These are phyloP conservation scores for Auanema freiburgensis DNA, from an alignment of 2,888 invertebrate species.

Conservation along the genomic window DNA sequence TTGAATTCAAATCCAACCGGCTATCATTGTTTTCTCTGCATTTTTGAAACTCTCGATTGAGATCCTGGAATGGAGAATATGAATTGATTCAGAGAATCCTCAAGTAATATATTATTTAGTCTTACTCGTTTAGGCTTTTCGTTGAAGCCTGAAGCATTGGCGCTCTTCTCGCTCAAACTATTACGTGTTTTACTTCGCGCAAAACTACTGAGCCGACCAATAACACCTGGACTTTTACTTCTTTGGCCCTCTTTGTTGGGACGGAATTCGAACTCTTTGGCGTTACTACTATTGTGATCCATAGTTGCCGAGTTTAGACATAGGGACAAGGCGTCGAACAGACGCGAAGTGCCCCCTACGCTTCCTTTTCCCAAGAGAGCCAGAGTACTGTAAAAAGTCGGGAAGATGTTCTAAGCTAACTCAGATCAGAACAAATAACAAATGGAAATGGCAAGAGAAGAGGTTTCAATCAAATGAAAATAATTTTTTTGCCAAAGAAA, in stretches of 20 bases:
- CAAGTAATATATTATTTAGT: constrained; percentile 13
- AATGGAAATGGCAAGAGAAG: background rate
- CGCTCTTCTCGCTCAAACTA: constrained; percentile 51
- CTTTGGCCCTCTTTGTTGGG: constrained; percentile 46
- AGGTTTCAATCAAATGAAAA: background rate
- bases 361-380: constrained; percentile 20
- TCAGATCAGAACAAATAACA: background rate
- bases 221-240: constrained; percentile 62
- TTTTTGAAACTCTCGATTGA: constrained; percentile 58
- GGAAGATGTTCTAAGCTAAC: background rate
- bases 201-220: constrained; percentile 57
- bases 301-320: constrained; percentile 50
- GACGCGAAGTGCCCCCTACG: constrained; percentile 36
- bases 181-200: constrained; percentile 56
- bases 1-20: constrained; percentile 62
- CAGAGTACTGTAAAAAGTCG: background rate
- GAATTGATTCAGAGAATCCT: constrained; percentile 10
- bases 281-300: too few relatives aligned
- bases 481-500: too few relatives aligned
- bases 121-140: constrained; percentile 32
- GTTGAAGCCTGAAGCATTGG: constrained; percentile 19
- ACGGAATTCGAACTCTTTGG: constrained; percentile 59
- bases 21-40: constrained; percentile 59
- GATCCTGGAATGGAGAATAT: constrained; percentile 56
- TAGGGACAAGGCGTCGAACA: constrained; percentile 56